phyloP scores from a whole-genome alignment of 2,113 vertebrate species.

The Rissa tridactyla region DNA sequence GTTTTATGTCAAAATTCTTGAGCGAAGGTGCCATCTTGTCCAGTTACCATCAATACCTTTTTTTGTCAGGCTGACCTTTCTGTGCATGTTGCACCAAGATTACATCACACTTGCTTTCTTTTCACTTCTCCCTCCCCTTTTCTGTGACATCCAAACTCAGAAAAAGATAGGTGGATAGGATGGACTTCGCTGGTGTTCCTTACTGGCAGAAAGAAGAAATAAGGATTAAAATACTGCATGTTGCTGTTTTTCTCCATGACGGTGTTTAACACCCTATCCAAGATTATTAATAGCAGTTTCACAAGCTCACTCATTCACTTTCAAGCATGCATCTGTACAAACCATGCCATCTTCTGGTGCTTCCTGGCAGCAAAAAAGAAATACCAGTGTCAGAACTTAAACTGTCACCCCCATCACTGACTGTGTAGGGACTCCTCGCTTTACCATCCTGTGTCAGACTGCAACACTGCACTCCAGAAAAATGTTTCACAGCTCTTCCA shows the following conservation, averaged over 20 bases:
- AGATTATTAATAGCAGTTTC: conserved; percentile 74
- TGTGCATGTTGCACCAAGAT: background rate
- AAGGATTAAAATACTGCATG: background rate
- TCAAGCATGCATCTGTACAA: conserved; percentile 73
- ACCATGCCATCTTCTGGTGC: conserved; percentile 89
- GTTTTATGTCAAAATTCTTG: background rate
- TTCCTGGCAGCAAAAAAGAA: conserved; percentile 69
- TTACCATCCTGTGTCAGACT: background rate
- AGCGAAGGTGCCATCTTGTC: background rate
- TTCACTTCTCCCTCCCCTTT: background rate
- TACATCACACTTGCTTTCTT: background rate
- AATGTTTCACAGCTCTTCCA: background rate
- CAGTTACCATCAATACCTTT: background rate
- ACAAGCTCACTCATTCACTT: conserved; percentile 59
- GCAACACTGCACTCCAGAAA: background rate
- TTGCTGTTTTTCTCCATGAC: conserved; percentile 18
- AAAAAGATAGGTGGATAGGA: background rate
- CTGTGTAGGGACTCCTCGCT: background rate
- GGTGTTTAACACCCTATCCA: conserved; percentile 52
- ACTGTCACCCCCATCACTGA: conserved; percentile 21
- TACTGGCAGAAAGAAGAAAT: conserved; percentile 9
- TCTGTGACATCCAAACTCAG: background rate
- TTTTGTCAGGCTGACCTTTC: background rate
- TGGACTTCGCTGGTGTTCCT: background rate
- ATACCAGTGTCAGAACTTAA: conserved; percentile 30